Evolutionary conservation across 2,888 invertebrate species (phyloP), one percentile per base, ranked within the genome.

Genomic region (Eristalis intricaria): DNA sequence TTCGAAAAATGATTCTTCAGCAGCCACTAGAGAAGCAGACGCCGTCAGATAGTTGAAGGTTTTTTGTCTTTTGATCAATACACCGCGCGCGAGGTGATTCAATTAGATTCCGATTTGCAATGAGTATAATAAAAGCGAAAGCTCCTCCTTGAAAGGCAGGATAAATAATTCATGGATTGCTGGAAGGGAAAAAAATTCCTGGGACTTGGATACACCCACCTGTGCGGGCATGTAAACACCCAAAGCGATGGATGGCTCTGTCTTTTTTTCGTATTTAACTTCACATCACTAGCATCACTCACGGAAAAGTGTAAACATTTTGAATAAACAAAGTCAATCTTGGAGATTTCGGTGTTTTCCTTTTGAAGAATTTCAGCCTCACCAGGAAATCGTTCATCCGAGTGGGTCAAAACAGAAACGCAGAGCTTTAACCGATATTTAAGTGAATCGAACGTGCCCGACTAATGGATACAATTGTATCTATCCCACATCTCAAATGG

Each of bases 351-450:
- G 23, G 35, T 1, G 43, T 11, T 50, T 32, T 43, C 43, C 10
- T 10, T 75, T 75, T 50, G 11, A 38, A 32, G 60, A 71, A 40
- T 22, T 50, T 40, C 29, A 63, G 7, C 22, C 22, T 71, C 19
- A 35, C 29, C 40, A 38, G 71, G 71, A 76, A 71, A 84, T 63
- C 73, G 66, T 32, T 38, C 43, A 65, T 50, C 77, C 63, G 85
- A 84, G 56, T 77, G 73, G 80, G 85, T 64, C 81, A 81, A 76
- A 75, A 86, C 70, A 86, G 74, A 82, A 79, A 4, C 38, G 38
- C 11, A 86, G 86, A 86, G 86, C 86, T 86, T 86, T 86, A 86
- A 61, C 77, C 82, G 82, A 86, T 86, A 82, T 86, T 75, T 79
- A 66, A 78, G 75, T 83, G 81, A 66, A 75, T 75, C 58, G 78